These are phyloP conservation scores for Hydrozoanthus gracilis DNA, from an alignment of 92 coral and sea anemone genomes.

Conservation along the genomic window DNA sequence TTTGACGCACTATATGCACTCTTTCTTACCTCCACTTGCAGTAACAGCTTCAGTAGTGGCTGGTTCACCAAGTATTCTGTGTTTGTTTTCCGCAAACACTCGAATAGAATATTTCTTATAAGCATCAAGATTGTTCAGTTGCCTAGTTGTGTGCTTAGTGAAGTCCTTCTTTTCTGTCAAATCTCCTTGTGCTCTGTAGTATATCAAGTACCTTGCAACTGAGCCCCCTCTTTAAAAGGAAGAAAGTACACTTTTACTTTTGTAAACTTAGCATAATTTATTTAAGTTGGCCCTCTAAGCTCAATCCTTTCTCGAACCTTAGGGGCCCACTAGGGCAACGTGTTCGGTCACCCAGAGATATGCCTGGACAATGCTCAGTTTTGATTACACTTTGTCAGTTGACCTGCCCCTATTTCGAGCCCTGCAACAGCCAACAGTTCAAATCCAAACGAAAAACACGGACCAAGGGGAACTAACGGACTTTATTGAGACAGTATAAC, in stretches of 20 bases:
- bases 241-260: neutral
- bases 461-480: neutral
- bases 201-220: constrained; percentile 21
- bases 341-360: neutral
- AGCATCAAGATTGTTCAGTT: constrained; percentile 29
- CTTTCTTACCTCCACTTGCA: constrained; percentile 27
- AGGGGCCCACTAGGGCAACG: neutral
- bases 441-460: neutral
- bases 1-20: neutral
- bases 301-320: neutral
- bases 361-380: neutral
- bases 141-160: constrained; percentile 30
- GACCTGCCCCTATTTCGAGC: neutral
- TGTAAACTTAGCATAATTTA: no score
- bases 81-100: constrained; percentile 23
- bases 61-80: neutral
- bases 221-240: constrained; percentile 10
- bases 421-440: neutral
- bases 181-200: constrained; percentile 32
- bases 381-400: neutral
- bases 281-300: neutral
- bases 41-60: constrained; percentile 30
- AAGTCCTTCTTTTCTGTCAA: constrained; percentile 7
- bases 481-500: neutral
- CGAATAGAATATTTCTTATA: constrained; percentile 33